phyloP scores from a whole-genome alignment of 2,888 invertebrate genomes.

The Blastobasis adustella region DNA sequence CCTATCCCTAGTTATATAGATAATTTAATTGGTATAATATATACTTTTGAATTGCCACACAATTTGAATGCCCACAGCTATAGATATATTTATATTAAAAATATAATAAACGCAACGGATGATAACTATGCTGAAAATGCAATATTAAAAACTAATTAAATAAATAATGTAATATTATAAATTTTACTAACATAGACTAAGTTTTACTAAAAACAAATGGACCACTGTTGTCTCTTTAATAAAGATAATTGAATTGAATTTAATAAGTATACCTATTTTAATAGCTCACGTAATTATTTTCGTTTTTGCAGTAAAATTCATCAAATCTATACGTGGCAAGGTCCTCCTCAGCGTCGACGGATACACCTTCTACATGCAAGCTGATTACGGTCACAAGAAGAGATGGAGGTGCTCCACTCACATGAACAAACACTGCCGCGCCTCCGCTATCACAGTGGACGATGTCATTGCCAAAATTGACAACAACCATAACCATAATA shows the following conservation, averaged over 20 bases:
- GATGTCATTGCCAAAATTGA: constrained; percentile 9
- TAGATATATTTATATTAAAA: too few species aligned
- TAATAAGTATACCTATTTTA: not conserved
- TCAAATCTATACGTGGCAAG: not conserved
- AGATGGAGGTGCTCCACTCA: constrained; percentile 22
- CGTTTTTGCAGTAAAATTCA: not conserved
- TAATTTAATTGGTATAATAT: too few species aligned
- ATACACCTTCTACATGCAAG: not conserved
- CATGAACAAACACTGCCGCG: constrained; percentile 15
- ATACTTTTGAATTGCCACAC: too few species aligned
- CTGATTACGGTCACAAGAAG: not conserved
- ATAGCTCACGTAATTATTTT: not conserved
- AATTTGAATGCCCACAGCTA: too few species aligned
- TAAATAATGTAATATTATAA: too few species aligned
- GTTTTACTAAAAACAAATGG: too few species aligned
- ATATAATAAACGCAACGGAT: too few species aligned
- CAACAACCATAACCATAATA: constrained; percentile 10
- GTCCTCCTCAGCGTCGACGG: not conserved
- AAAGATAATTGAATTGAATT: not conserved
- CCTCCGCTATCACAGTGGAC: constrained; percentile 14
- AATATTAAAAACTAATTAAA: too few species aligned
- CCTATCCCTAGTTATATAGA: too few species aligned
- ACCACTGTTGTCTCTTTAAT: too few species aligned
- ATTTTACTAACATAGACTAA: too few species aligned
- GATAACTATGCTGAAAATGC: too few species aligned